Evolutionary conservation across 2,888 invertebrate genomes (phyloP).

Genomic region (Ferrisia virgata): DNA sequence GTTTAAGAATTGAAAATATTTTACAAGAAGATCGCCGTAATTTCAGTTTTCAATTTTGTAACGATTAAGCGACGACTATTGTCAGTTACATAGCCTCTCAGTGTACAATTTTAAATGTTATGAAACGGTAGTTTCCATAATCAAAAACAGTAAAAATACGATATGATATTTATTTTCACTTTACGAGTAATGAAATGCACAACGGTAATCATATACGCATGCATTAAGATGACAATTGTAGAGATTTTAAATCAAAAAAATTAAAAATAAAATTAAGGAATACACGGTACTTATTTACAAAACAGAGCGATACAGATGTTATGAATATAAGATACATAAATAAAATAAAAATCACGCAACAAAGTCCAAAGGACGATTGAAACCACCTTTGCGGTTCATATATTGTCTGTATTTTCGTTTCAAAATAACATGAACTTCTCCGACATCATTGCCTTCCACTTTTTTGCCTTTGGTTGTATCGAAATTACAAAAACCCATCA

Average conservation of each 20-base stretch:
- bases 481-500: slow-evolving; percentile 96
- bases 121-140: too few species aligned
- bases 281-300: neutral
- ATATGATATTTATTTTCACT: too few species aligned
- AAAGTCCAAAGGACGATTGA: slow-evolving; percentile 96
- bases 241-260: neutral
- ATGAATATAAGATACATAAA: slow-evolving; percentile 47
- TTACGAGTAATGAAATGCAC: too few species aligned
- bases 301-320: neutral
- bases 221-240: too few species aligned
- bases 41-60: too few species aligned
- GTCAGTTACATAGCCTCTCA: too few species aligned
- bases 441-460: slow-evolving; percentile 89
- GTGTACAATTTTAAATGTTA: too few species aligned
- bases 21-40: too few species aligned
- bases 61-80: too few species aligned
- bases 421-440: slow-evolving; percentile 92
- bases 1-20: too few species aligned
- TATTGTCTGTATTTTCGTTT: slow-evolving; percentile 97
- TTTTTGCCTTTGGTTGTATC: slow-evolving; percentile 95
- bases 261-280: neutral
- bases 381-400: slow-evolving; percentile 99
- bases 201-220: too few species aligned
- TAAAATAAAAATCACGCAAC: slow-evolving; percentile 65
- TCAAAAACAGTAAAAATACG: too few species aligned